phyloP scores from a whole-genome alignment of 2,888 invertebrate species.

The Incurvaria masculella region DNA sequence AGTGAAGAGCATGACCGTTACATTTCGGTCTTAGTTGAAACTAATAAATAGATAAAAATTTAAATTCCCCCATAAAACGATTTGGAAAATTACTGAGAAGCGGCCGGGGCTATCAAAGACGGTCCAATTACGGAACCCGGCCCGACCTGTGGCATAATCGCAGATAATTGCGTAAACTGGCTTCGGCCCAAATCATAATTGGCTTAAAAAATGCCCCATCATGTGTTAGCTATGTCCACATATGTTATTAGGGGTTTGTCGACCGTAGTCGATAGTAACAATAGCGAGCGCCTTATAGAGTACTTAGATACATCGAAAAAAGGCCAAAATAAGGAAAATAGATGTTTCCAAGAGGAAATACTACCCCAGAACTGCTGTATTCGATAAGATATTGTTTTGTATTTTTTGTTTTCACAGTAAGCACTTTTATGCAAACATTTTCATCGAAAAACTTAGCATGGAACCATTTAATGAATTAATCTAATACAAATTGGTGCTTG shows the following conservation, averaged over 20 bases:
- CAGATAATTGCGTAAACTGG: background rate
- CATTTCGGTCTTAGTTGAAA: background rate
- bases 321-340: too few species aligned
- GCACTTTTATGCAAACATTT: too few species aligned
- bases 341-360: too few species aligned
- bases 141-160: background rate
- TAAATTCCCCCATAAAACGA: background rate
- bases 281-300: too few species aligned
- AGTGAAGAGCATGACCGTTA: background rate
- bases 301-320: too few species aligned
- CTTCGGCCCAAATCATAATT: background rate
- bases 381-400: too few species aligned
- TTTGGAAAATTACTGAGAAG: background rate
- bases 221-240: background rate
- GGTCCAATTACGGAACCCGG: background rate
- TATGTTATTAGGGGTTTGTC: background rate
- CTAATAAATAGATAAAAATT: background rate
- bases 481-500: too few species aligned
- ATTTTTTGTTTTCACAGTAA: too few species aligned
- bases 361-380: too few species aligned
- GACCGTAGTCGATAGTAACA: too few species aligned
- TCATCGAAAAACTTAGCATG: too few species aligned
- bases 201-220: background rate
- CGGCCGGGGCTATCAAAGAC: background rate
- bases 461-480: too few species aligned